Percentiles rank a stretch among this genome's conserved stretches.
Conservation (phyloP, 2,797 vertebrate species). For the Telmatherina bonti region DNA sequence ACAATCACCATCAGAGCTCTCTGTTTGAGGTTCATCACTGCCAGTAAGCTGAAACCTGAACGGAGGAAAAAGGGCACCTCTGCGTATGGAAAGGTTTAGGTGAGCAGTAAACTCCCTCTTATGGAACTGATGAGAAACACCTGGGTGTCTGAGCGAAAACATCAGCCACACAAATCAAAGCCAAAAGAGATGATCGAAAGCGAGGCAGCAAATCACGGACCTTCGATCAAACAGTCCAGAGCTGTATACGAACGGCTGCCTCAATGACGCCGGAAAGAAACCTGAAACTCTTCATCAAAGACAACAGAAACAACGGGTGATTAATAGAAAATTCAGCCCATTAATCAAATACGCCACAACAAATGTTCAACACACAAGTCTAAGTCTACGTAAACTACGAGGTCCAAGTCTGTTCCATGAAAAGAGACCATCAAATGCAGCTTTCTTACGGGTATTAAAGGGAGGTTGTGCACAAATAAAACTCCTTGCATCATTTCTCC, state of each 20-base stretch:
- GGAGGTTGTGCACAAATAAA: slow-evolving; percentile 40
- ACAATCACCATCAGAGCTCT: slow-evolving; percentile 49
- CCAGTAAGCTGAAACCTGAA: slow-evolving; percentile 71
- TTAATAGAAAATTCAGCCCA: slow-evolving; percentile 28
- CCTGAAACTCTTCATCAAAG: slow-evolving; percentile 33
- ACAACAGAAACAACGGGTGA: slow-evolving; percentile 37
- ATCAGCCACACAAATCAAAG: slow-evolving; percentile 72
- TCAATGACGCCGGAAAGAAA: slow-evolving; percentile 37
- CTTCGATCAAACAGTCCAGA: slow-evolving; percentile 47
- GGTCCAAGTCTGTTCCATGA: slow-evolving; percentile 24
- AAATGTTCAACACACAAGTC: slow-evolving; percentile 48
- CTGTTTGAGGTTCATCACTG: slow-evolving; percentile 52
- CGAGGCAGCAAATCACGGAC: slow-evolving; percentile 58
- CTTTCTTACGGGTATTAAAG: slow-evolving; percentile 15
- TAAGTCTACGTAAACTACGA: slow-evolving; percentile 16
- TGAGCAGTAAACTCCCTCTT: slow-evolving; percentile 71
- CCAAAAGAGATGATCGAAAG: slow-evolving; percentile 58
- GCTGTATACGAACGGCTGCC: slow-evolving; percentile 5
- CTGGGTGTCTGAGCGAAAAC: slow-evolving; percentile 71
- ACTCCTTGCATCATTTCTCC: slow-evolving; percentile 39
- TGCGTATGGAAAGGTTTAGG: slow-evolving; percentile 81
- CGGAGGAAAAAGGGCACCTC: slow-evolving; percentile 61
- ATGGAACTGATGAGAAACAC: slow-evolving; percentile 83
- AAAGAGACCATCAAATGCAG: slow-evolving; percentile 13
- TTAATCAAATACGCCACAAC: slow-evolving; percentile 44